Evolutionary conservation across 2,888 invertebrate species (phyloP).

Genomic region (Brachylomia viminalis): DNA sequence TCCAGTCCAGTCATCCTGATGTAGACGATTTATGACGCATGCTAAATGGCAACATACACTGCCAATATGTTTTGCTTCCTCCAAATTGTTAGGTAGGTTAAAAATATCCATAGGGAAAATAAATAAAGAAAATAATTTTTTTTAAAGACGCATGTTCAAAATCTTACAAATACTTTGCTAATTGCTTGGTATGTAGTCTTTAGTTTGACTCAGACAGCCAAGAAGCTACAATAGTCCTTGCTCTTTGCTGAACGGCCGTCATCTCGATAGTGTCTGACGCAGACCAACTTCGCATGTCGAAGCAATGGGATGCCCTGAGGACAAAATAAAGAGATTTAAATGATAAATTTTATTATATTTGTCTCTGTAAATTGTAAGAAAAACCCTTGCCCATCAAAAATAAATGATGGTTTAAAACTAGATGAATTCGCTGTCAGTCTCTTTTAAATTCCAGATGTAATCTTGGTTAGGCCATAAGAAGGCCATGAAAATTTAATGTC

Average conservation of each 20-base stretch:
- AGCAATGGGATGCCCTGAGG: constrained; percentile 86
- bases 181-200: neutral
- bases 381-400: too few relatives aligned
- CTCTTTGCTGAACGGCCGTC: constrained; percentile 81
- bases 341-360: neutral
- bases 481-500: neutral
- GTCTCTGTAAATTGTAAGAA: too few relatives aligned
- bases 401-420: neutral
- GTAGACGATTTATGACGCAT: constrained; percentile 2
- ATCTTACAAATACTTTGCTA: neutral
- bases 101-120: neutral
- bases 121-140: neutral
- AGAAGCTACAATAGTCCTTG: constrained; percentile 78
- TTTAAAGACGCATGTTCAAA: neutral
- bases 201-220: constrained; percentile 75
- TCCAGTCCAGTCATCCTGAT: too few relatives aligned
- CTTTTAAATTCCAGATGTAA: neutral
- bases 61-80: neutral
- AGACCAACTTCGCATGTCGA: constrained; percentile 84
- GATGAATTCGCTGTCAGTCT: neutral
- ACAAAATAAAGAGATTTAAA: constrained; percentile 22
- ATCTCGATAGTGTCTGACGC: constrained; percentile 82
- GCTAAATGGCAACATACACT: neutral
- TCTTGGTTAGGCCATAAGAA: neutral
- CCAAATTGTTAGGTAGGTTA: neutral